Evolutionary conservation across 2,888 invertebrate genomes (phyloP).

Genomic region (Agrilus biguttatus): DNA sequence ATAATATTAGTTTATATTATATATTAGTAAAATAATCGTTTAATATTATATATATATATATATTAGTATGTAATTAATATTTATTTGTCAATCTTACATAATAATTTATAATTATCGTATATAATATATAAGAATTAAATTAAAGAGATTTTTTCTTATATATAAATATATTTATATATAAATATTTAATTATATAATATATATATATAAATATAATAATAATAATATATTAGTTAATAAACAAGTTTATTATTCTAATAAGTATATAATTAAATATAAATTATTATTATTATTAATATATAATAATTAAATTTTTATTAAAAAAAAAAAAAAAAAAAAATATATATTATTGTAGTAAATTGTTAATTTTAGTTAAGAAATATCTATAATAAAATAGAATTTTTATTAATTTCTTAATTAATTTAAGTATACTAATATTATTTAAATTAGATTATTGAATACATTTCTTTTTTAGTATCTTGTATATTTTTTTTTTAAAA

Average conservation of each 20-base stretch:
- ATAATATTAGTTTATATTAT: constrained; percentile 1
- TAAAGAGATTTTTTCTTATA: constrained; percentile 15
- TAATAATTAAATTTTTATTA: constrained; percentile 3
- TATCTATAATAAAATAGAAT: too few relatives aligned
- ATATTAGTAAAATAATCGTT: constrained; percentile 4
- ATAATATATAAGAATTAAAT: constrained; percentile 15
- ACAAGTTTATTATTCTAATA: constrained; percentile 3
- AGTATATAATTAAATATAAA: constrained; percentile 5
- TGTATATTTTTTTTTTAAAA: too few relatives aligned
- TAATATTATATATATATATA: constrained; percentile 5
- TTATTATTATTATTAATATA: constrained; percentile 5
- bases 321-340: constrained; percentile 5
- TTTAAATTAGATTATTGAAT: too few relatives aligned
- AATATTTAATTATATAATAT: constrained; percentile 31
- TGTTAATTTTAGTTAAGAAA: constrained; percentile 2
- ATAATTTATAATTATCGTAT: constrained; percentile 10
- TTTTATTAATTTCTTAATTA: too few relatives aligned
- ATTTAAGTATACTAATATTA: too few relatives aligned
- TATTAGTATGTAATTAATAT: constrained; percentile 8
- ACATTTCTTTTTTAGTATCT: too few relatives aligned
- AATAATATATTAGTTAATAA: constrained; percentile 1
- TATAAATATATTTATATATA: constrained; percentile 14
- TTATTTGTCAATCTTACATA: constrained; percentile 6
- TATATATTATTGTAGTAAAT: constrained; percentile 3
- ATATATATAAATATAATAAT: constrained; percentile 15